Conservation (phyloP, 1,140 invertebrate species). For the Liolophura sinensis region DNA sequence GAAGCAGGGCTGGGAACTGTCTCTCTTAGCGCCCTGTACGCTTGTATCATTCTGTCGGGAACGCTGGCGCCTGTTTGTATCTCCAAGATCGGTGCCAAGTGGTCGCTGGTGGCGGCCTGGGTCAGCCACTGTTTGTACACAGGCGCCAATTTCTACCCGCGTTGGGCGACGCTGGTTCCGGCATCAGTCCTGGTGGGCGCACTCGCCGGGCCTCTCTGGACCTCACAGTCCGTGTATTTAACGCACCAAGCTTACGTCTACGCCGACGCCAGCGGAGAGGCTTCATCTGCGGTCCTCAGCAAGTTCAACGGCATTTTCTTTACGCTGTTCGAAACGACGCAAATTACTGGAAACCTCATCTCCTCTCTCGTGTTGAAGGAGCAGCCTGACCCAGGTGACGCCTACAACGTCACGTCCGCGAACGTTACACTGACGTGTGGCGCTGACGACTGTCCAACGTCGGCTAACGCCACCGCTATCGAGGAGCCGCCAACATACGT, state of each 20-base stretch:
- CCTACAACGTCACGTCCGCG: conserved; percentile 10
- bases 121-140: conserved; percentile 30
- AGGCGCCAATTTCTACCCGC: conserved; percentile 56
- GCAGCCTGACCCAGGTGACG: neutral
- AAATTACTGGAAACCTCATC: conserved; percentile 26
- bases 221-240: conserved; percentile 19
- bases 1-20: conserved; percentile 27
- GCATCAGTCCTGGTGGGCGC: conserved; percentile 27
- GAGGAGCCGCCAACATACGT: conserved; percentile 22
- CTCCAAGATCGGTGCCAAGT: conserved; percentile 28
- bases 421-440: conserved; percentile 13
- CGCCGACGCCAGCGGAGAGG: conserved; percentile 7
- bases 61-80: conserved; percentile 32
- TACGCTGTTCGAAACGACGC: conserved; percentile 25
- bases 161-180: conserved; percentile 31
- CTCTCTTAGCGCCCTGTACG: conserved; percentile 27
- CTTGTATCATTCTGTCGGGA: conserved; percentile 27
- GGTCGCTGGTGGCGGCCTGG: conserved; percentile 26
- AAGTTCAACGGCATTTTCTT: conserved; percentile 36
- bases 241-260: conserved; percentile 9
- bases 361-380: conserved; percentile 18
- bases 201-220: conserved; percentile 31
- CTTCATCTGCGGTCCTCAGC: conserved; percentile 12
- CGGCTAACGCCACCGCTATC: conserved; percentile 17
- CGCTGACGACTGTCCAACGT: conserved; percentile 9